Conservation (phyloP, 2,113 vertebrate genomes). For the Indicator indicator region DNA sequence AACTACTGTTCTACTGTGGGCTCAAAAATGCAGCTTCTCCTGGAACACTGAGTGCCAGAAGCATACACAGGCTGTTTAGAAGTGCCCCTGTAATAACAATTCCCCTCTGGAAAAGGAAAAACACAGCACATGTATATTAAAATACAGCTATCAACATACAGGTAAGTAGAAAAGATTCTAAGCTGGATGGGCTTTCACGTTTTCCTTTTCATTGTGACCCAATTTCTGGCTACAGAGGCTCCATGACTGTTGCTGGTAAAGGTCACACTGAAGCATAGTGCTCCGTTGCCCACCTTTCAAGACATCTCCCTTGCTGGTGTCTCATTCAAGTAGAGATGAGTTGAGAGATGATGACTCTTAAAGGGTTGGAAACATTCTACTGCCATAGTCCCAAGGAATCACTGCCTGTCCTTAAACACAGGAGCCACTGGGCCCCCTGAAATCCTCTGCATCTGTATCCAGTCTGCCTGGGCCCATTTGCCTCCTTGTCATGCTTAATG, state of each 20-base stretch:
- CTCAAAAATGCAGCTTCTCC: not conserved
- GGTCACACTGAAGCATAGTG: not conserved
- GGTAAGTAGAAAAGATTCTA: not conserved
- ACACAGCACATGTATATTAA: not conserved
- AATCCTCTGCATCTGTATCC: not conserved
- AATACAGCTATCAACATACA: not conserved
- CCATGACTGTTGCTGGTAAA: not conserved
- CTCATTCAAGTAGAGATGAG: not conserved
- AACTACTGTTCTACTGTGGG: not conserved
- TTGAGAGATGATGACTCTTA: not conserved
- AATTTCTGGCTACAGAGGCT: not conserved
- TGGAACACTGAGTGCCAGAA: not conserved
- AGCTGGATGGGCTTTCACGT: not conserved
- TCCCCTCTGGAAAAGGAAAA: not conserved
- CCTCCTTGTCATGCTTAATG: slow-evolving; percentile 1
- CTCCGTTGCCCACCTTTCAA: not conserved
- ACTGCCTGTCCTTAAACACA: not conserved
- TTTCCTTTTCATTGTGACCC: not conserved
- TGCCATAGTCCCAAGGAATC: not conserved
- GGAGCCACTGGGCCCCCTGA: not conserved
- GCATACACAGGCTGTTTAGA: not conserved
- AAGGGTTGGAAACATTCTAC: not conserved
- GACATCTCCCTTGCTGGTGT: not conserved
- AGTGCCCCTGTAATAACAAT: not conserved
- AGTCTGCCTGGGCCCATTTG: not conserved